Base-by-base conservation (phyloP, 2,888 invertebrate genomes). In the Drosophila mulleri region DNA sequence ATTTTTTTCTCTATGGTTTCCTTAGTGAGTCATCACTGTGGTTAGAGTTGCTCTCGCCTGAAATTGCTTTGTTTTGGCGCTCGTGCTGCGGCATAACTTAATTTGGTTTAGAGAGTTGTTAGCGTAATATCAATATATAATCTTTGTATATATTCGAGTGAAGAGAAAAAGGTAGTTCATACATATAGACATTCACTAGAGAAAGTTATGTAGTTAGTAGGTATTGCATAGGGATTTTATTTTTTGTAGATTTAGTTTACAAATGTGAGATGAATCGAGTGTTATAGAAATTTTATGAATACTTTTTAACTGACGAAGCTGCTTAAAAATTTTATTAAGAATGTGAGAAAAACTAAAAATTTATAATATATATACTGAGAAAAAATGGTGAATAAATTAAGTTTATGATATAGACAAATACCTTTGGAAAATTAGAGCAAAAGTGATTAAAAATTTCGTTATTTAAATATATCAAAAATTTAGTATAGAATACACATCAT, bases 21-120 rank as follows among this genome's bases (percentile, higher is more conserved):
- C 64, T 67, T 67, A 66, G 82, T 83, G 88, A 87, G 76, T 83
- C 88, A 83, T 87, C 82, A 79, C 68, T 66, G 60, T 45, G 39
- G 41, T 16, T 52, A 9, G 8, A 37, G 54, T 48, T 67, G 52
- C 9, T 42, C 12, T 62, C 48, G 32, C 47, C 56, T 47, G 45
- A 72, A 80, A 78, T 68, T 61, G 58, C 18, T 32, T 47, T 54
- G 35, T n/a, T 47, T 62, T 53, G 58, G 41, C 44, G 61, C 45
- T 62, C 45, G n/a, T 20, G 32, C 23, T 7, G 29, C 18, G 32
- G 8, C 12, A 66, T 50, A 50, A 14, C 18, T 18, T 12, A 12
- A 18, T 12, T 12, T 35, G 1, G 32, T 1, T 32, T 9, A 11
- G 11, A n/a, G n/a, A 48, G 29, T 29, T 48, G 11, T 32, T 32